Evolutionary conservation across 1,140 invertebrate genomes (phyloP), one percentile per base, ranked within the genome.

Genomic region (Megathymus violae): DNA sequence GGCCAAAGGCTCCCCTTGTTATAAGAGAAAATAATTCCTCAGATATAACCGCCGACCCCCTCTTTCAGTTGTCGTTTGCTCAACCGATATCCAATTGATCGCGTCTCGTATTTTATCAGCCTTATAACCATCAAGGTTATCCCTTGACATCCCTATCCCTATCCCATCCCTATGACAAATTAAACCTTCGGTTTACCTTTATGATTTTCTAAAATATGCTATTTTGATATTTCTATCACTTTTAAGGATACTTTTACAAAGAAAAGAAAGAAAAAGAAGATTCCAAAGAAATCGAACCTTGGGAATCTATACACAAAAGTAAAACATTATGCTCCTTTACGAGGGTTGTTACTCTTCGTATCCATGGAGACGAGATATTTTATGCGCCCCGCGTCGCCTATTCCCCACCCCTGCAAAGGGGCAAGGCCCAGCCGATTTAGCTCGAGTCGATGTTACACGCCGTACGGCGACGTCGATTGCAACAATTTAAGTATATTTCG

Each of bases 321-420:
- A 56, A 56, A 43, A 43, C 40, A 43, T 13, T 31, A 9, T 13
- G 25, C 52, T 43, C 40, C 22, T 31, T 34, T 44, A 59, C 73
- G 76, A 73, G 80, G 86, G 82, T 83, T 82, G 83, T 78, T 75
- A 82, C 77, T 80, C 83, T 84, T 82, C 78, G 87, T 89, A 66
- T 56, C 76, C 69, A 81, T 82, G 72, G 85, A 60, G 51, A 86
- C 82, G 79, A 72, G 71, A 71, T 76, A 76, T 83, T 82, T 82
- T 81, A 85, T 80, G 72, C 74, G 69, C 71, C 74, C 71, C 76
- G 74, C 75, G 76, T 81, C 62, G 70, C 52, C 56, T 51, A 51
- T 64, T 64, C 64, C 59, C 60, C 63, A 52, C 67, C 69, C 62
- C 61, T 52, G 19, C 2, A 27, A 46, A 41, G 31, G 67, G 64